These are phyloP conservation scores for Oryzias woworae DNA, from an alignment of 2,113 vertebrate species.

Conservation along the genomic window DNA sequence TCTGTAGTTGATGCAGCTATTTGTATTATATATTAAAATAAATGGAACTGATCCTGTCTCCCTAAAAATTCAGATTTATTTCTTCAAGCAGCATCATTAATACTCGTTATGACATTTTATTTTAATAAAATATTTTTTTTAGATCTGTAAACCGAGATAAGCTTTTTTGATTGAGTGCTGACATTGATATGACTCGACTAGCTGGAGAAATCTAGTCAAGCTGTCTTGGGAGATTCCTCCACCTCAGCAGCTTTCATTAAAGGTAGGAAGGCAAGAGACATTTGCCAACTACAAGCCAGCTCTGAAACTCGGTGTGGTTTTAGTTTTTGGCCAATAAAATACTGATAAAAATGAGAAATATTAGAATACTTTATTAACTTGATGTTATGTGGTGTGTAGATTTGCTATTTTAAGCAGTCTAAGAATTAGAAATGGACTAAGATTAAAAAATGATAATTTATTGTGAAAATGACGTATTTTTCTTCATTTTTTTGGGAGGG, in stretches of 20 bases:
- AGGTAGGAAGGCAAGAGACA: slow-evolving; percentile 1
- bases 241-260: slow-evolving; percentile 18
- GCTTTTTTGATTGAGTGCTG: not conserved
- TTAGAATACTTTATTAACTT: not conserved
- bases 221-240: slow-evolving; percentile 12
- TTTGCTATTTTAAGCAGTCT: not conserved
- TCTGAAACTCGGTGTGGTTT: not conserved
- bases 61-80: too few species aligned
- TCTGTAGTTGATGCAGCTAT: too few species aligned
- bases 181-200: not conserved
- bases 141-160: not conserved
- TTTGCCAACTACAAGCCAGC: slow-evolving; percentile 9
- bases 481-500: slow-evolving; percentile 3
- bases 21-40: too few species aligned
- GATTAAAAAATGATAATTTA: not conserved
- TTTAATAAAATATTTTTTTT: not conserved
- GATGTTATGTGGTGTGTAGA: not conserved
- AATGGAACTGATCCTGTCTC: too few species aligned
- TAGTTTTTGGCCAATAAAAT: not conserved
- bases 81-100: too few species aligned
- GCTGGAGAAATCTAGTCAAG: slow-evolving; percentile 12
- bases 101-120: too few species aligned
- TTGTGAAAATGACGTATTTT: not conserved
- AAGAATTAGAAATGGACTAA: not conserved
- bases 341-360: not conserved